These are phyloP conservation scores for Columba guinea DNA, from an alignment of 2,797 vertebrate species.

Conservation along the genomic window DNA sequence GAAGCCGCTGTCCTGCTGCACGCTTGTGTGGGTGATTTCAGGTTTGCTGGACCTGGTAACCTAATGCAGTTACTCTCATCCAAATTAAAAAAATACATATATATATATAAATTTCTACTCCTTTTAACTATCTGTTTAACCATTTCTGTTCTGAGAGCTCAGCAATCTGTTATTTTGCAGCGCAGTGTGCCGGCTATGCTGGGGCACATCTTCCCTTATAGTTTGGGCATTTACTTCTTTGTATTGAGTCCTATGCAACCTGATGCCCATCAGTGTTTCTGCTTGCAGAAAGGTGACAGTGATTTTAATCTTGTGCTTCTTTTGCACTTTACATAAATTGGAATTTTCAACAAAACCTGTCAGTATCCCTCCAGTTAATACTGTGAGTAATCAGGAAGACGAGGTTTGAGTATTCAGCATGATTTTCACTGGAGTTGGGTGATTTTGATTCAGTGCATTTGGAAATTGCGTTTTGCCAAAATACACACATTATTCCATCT, in stretches of 20 bases:
- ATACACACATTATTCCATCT: background rate
- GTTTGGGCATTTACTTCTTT: background rate
- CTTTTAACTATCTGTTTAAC: background rate
- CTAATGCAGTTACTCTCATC: background rate
- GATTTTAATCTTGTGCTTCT: background rate
- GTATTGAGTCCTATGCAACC: too few species aligned
- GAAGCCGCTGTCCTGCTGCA: background rate
- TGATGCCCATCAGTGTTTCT: background rate
- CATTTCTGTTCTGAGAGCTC: background rate
- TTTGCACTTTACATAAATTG: background rate
- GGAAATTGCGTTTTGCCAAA: background rate
- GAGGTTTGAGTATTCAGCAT: background rate
- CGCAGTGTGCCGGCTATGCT: accelerated
- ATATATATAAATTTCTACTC: background rate
- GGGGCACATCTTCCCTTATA: background rate
- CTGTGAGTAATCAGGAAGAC: background rate
- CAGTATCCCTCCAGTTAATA: background rate
- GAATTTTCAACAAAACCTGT: background rate
- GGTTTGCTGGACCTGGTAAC: background rate
- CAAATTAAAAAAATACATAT: too few species aligned
- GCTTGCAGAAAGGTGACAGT: background rate
- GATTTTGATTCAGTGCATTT: background rate
- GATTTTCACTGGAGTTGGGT: background rate
- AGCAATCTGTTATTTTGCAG: background rate
- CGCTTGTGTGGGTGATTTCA: background rate